These are phyloP conservation scores for Epinephelus malabaricus DNA, from an alignment of 2,797 vertebrate genomes.

Conservation along the genomic window DNA sequence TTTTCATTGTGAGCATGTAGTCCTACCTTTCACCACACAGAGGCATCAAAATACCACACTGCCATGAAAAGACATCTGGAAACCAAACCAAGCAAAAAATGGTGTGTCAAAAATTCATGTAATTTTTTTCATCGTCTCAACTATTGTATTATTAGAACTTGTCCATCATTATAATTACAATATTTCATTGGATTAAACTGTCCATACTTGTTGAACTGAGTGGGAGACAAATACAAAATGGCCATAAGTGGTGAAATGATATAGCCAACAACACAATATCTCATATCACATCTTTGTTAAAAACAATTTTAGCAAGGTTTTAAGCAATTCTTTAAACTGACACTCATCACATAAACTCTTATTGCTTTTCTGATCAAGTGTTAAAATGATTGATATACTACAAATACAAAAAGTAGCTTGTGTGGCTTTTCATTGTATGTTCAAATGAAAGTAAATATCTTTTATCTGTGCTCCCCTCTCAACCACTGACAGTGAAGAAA, in stretches of 20 bases:
- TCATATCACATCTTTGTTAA: not conserved
- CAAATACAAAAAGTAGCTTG: constrained; percentile 1
- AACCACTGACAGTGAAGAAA: not conserved
- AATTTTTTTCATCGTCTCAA: too few relatives aligned
- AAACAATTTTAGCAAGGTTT: not conserved
- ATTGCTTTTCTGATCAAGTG: not conserved
- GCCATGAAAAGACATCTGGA: not conserved
- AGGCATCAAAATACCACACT: constrained; percentile 25
- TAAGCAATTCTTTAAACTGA: not conserved
- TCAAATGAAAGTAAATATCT: too few relatives aligned
- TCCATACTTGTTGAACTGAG: not conserved
- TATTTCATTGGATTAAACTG: not conserved
- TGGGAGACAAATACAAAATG: not conserved
- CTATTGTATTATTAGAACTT: not conserved
- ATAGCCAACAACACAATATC: not conserved
- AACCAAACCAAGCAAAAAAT: too few relatives aligned
- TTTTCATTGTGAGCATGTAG: constrained; percentile 4
- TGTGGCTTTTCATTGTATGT: not conserved
- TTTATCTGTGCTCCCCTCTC: not conserved
- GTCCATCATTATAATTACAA: not conserved
- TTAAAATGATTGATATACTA: not conserved
- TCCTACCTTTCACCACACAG: constrained; percentile 46
- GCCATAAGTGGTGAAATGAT: not conserved
- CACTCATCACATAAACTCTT: not conserved
- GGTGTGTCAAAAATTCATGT: too few relatives aligned